phyloP scores from a whole-genome alignment of 2,797 vertebrate species.

The Clamator glandarius region DNA sequence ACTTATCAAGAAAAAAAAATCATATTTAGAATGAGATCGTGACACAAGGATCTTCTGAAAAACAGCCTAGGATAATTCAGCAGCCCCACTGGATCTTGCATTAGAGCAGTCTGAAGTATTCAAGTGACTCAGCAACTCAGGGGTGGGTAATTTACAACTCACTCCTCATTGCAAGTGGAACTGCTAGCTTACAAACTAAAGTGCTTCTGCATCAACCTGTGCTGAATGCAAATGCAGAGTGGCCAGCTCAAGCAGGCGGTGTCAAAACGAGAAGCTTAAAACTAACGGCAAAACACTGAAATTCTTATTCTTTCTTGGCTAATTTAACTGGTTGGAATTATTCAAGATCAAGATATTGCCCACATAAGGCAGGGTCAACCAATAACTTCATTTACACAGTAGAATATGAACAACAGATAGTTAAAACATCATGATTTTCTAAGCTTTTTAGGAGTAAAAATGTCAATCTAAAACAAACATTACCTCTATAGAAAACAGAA shows the following conservation, averaged over 20 bases:
- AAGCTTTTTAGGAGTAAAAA: background rate
- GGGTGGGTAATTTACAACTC: constrained; percentile 61
- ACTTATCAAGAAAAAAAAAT: constrained; percentile 41
- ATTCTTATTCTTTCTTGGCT: background rate
- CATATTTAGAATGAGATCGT: constrained; percentile 50
- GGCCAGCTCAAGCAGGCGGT: background rate
- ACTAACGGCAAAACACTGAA: background rate
- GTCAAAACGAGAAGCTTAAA: background rate
- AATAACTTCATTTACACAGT: background rate
- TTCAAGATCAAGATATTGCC: background rate
- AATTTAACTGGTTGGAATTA: background rate
- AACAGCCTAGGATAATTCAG: constrained; percentile 55
- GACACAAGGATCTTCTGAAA: constrained; percentile 40
- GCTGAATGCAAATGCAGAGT: background rate
- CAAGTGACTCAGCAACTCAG: constrained; percentile 59
- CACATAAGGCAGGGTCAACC: background rate
- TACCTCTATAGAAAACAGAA: background rate
- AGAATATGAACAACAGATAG: background rate
- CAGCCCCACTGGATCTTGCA: constrained; percentile 51
- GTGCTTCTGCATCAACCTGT: background rate
- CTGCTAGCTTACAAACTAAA: background rate
- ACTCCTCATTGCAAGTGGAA: background rate
- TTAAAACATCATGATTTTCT: rapidly evolving
- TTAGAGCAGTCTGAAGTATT: constrained; percentile 49
- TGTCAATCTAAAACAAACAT: background rate